phyloP scores from a whole-genome alignment of 2,113 vertebrate species.

The Leptodactylus fuscus region DNA sequence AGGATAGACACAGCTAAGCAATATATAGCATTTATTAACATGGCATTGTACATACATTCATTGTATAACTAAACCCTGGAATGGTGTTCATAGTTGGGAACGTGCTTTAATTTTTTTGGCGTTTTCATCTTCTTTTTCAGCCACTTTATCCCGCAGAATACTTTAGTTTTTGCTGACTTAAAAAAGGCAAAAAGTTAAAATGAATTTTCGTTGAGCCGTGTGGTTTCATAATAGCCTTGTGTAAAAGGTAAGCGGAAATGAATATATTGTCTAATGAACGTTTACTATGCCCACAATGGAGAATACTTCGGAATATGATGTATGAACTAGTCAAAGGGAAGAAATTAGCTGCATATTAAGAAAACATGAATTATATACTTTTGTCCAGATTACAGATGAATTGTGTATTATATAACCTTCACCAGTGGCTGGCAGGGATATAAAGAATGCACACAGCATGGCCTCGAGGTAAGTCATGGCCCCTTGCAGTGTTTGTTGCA shows the following conservation, averaged over 20 bases:
- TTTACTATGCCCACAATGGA: background rate
- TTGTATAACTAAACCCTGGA: background rate
- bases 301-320: conserved; percentile 8
- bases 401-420: conserved; percentile 26
- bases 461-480: conserved; percentile 26
- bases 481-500: conserved; percentile 47
- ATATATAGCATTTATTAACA: too few species aligned
- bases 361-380: background rate
- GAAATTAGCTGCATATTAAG: conserved; percentile 7
- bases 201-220: background rate
- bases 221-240: background rate
- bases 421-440: background rate
- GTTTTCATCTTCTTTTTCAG: background rate
- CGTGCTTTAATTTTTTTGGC: background rate
- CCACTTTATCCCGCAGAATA: background rate
- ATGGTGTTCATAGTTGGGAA: background rate
- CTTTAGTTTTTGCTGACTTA: background rate
- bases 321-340: conserved; percentile 1
- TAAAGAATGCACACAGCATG: conserved; percentile 16
- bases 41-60: background rate
- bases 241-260: conserved; percentile 10
- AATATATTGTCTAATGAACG: background rate
- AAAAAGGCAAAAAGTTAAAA: background rate
- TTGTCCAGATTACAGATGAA: conserved; percentile 7
- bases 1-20: too few species aligned